These are phyloP conservation scores for Serranus cabrilla DNA, from an alignment of 2,797 vertebrate genomes.

Conservation along the genomic window DNA sequence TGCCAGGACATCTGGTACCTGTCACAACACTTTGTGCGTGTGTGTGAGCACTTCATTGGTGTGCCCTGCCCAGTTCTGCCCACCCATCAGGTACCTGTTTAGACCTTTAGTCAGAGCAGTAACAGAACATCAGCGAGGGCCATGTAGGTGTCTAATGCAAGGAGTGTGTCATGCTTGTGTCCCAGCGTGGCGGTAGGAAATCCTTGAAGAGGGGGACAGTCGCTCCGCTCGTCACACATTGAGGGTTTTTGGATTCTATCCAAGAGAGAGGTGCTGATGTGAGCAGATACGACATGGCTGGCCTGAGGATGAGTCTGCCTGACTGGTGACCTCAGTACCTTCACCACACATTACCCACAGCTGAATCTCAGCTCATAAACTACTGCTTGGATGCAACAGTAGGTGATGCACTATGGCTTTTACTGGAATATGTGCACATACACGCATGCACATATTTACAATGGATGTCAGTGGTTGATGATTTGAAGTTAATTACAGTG, in stretches of 20 bases:
- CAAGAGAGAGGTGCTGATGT: slow-evolving; percentile 50
- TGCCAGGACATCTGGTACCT: slow-evolving; percentile 77
- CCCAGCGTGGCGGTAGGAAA: slow-evolving; percentile 49
- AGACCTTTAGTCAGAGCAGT: slow-evolving; percentile 72
- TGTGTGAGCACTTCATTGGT: slow-evolving; percentile 61
- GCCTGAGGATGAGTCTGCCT: slow-evolving; percentile 56
- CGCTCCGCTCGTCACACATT: slow-evolving; percentile 23
- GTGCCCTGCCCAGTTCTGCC: slow-evolving; percentile 60
- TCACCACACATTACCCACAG: slow-evolving; percentile 20
- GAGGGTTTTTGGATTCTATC: slow-evolving; percentile 49
- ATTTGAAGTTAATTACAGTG: slow-evolving; percentile 84
- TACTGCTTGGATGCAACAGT: slow-evolving; percentile 26
- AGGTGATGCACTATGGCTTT: slow-evolving; percentile 22
- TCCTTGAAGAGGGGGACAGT: slow-evolving; percentile 44
- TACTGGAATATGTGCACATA: slow-evolving; percentile 22
- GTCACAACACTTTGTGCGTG: slow-evolving; percentile 68
- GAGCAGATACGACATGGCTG: slow-evolving; percentile 45
- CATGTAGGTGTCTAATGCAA: slow-evolving; percentile 65
- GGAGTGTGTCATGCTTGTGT: slow-evolving; percentile 55
- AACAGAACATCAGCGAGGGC: slow-evolving; percentile 56
- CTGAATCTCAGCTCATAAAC: slow-evolving; percentile 23
- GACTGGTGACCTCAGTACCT: slow-evolving; percentile 52
- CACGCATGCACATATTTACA: slow-evolving; percentile 63
- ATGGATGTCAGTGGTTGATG: slow-evolving; percentile 70
- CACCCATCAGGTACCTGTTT: slow-evolving; percentile 73